These are phyloP conservation scores for Mesorhabditis sp. DNA, from an alignment of 2,888 invertebrate species.

Conservation along the genomic window DNA sequence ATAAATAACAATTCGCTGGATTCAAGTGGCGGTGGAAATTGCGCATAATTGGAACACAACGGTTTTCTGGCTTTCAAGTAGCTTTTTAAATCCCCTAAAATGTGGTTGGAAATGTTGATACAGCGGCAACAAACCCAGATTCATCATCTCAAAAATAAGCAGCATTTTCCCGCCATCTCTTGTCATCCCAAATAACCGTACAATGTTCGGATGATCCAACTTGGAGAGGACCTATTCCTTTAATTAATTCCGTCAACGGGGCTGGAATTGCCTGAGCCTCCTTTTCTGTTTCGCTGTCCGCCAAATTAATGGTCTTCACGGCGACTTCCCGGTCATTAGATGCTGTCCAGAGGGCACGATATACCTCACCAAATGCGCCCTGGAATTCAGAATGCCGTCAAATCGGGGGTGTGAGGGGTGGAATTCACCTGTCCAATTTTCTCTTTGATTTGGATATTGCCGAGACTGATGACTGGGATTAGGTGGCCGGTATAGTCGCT, in stretches of 20 bases:
- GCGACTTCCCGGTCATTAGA: constrained; percentile 26
- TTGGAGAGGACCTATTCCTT: constrained; percentile 92
- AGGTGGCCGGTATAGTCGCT: constrained; percentile 29
- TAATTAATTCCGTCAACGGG: constrained; percentile 12
- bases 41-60: constrained; percentile 35
- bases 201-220: constrained; percentile 88
- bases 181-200: constrained; percentile 59
- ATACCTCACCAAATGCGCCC: constrained; percentile 55
- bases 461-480: constrained; percentile 38
- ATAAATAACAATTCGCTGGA: constrained; percentile 40
- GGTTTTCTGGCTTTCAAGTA: constrained; percentile 44
- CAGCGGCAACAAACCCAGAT: constrained; percentile 72
- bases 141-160: constrained; percentile 91
- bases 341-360: constrained; percentile 42
- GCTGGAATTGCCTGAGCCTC: constrained; percentile 15
- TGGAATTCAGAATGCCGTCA: constrained; percentile 16
- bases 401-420: neutral
- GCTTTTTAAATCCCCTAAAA: constrained; percentile 42
- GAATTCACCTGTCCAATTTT: constrained; percentile 44
- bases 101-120: neutral
- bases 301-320: constrained; percentile 26
- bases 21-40: constrained; percentile 71
- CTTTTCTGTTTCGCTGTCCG: constrained; percentile 24
- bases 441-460: constrained; percentile 43
- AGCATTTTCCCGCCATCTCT: constrained; percentile 71